These are phyloP conservation scores for Eulemur rufifrons DNA, from an alignment of 2,113 vertebrate genomes.

Conservation along the genomic window DNA sequence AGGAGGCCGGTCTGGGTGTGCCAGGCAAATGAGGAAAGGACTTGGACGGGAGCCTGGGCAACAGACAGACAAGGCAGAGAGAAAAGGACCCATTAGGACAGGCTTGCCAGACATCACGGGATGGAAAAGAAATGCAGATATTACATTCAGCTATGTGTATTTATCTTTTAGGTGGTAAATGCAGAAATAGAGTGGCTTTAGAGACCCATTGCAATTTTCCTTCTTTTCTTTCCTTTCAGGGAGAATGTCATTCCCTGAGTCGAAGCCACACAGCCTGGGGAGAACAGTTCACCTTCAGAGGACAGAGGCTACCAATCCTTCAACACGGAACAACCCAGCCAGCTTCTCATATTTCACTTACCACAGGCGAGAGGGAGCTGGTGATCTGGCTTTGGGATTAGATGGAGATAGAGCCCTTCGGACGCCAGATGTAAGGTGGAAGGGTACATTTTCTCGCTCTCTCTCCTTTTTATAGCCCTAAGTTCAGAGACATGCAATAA, in stretches of 20 bases:
- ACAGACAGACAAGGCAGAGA: constrained; percentile 62
- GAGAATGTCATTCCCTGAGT: background rate
- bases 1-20: constrained; percentile 87
- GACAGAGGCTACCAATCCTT: background rate
- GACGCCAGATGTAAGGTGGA: constrained; percentile 84
- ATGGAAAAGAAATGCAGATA: background rate
- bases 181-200: background rate
- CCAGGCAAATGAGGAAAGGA: constrained; percentile 86
- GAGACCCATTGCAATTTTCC: background rate
- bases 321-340: background rate
- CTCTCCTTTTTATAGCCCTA: constrained; percentile 86
- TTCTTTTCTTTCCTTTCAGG: background rate
- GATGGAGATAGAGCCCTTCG: constrained; percentile 87
- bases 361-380: constrained; percentile 90
- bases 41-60: constrained; percentile 84
- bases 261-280: background rate
- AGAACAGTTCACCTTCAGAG: background rate
- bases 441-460: constrained; percentile 88
- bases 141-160: no score
- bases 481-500: constrained; percentile 78
- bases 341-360: constrained; percentile 75
- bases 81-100: background rate
- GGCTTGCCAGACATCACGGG: background rate
- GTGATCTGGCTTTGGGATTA: constrained; percentile 86
- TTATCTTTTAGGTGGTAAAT: background rate